Percentiles rank a stretch among this genome's conserved stretches.
phyloP scores from a whole-genome alignment of 2,888 invertebrate genomes.

The Chrysolina haemoptera region DNA sequence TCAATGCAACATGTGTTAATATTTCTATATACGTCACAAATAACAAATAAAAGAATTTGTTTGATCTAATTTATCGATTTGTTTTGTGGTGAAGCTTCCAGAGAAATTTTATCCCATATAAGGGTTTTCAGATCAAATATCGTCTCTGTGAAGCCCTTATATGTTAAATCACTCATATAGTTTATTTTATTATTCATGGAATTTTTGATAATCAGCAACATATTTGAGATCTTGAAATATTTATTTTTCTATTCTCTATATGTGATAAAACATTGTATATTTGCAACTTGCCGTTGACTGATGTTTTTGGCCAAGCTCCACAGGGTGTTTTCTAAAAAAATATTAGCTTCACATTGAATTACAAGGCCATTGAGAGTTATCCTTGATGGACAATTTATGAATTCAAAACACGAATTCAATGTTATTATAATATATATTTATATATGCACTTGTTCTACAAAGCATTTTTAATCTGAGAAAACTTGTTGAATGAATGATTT shows the following conservation, averaged over 20 bases:
- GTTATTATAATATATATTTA: neutral
- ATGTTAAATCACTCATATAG: conserved; percentile 56
- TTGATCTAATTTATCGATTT: conserved; percentile 24
- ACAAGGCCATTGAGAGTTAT: neutral
- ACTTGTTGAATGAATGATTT: neutral
- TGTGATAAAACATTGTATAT: conserved; percentile 17
- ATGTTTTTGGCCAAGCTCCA: conserved; percentile 11
- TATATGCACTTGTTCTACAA: conserved; percentile 13
- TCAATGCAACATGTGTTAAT: conserved; percentile 38
- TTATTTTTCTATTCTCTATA: conserved; percentile 19
- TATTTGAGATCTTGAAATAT: conserved; percentile 23
- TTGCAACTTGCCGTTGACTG: conserved; percentile 40
- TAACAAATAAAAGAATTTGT: conserved; percentile 27
- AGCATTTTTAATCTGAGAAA: neutral
- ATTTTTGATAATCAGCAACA: conserved; percentile 53
- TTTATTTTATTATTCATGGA: conserved; percentile 55
- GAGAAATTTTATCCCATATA: conserved; percentile 9
- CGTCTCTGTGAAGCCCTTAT: conserved; percentile 32
- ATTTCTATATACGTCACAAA: conserved; percentile 31
- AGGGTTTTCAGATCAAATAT: neutral
- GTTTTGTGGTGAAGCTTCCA: neutral
- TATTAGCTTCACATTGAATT: conserved; percentile 15
- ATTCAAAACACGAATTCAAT: neutral
- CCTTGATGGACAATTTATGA: neutral
- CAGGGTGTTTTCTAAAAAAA: conserved; percentile 15